Base-by-base conservation (phyloP, 2,888 invertebrate genomes). In the Nudaria mundana region DNA sequence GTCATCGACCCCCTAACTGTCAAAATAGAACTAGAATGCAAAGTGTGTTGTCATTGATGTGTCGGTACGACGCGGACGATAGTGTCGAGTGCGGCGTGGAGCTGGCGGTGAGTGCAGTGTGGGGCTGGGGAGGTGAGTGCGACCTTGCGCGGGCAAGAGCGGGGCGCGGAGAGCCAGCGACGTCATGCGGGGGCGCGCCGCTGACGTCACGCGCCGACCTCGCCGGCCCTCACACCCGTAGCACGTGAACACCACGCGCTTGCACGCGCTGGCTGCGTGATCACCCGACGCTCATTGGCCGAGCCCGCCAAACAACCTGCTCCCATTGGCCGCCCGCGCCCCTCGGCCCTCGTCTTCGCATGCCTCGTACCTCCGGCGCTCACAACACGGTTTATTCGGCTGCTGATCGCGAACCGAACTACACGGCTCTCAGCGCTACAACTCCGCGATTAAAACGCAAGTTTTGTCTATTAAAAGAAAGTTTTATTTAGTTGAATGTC, bases 201-300 rank as follows among this genome's bases (percentile, higher is more conserved):
- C 77, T 90, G 90, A 90, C 90, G 90, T 89, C 89, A 90, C 81
- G 70, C 76, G 30, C 79, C 90, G 90, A 90, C 82, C 88, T 79
- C 81, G 71, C 64, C 31, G 58, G 71, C 77, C 82, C 92, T 92
- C 94, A 94, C 92, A 90, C 92, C 82, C 81, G 81, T 93, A 91
- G 91, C 95, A 96, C 95, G 95, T 95, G 95, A 94, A 94, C 92
- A 92, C 75, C 93, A 92, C 91, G 92, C 92, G 85, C 81, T 78
- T 91, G 90, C 95, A 95, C 93, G 95, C 94, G 90, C 87, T 80
- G 81, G 84, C 85, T 91, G 94, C 92, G 92, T 95, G 95, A 92
- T 91, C 90, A 73, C 71, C 53, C 35, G 46, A 35, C 66, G 55
- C 66, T 71, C 71, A 94, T 94, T 94, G 93, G 94, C 65, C 71